Evolutionary conservation across 2,888 invertebrate genomes (phyloP).

Genomic region (Eupithecia pulchellata): DNA sequence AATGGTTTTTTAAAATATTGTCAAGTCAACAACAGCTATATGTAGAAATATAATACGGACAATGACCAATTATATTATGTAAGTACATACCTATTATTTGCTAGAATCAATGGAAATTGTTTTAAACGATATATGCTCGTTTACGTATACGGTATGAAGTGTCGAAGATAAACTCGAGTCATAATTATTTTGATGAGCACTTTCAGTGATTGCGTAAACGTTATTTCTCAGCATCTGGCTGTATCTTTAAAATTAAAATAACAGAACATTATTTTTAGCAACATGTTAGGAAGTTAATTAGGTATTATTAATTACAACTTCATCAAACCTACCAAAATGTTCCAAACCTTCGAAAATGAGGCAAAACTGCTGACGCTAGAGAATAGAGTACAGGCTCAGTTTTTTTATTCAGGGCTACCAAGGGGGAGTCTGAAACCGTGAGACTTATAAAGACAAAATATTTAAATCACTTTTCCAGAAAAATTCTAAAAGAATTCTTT

Average conservation of each 20-base stretch:
- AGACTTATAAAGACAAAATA: too few species aligned
- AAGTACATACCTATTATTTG: background rate
- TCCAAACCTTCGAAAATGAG: too few species aligned
- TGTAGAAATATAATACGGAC: background rate
- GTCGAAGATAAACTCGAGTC: conserved; percentile 38
- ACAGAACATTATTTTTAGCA: conserved; percentile 66
- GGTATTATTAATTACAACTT: background rate
- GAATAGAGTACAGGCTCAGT: too few species aligned
- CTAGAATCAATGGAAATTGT: background rate
- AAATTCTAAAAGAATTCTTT: too few species aligned
- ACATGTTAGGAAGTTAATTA: conserved; percentile 34
- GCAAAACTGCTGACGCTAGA: too few species aligned
- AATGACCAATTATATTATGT: background rate
- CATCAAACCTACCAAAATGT: background rate
- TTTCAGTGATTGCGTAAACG: conserved; percentile 24
- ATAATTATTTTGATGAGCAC: conserved; percentile 40
- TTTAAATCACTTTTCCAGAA: too few species aligned
- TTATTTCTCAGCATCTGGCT: conserved; percentile 13
- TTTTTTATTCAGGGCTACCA: too few species aligned
- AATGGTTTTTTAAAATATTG: background rate
- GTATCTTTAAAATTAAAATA: conserved; percentile 13
- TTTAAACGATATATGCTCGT: background rate
- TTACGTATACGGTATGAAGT: background rate
- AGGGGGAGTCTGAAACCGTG: too few species aligned
- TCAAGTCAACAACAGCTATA: background rate